These are phyloP conservation scores for Edolisoma coerulescens DNA, from an alignment of 2,113 vertebrate species.

Conservation along the genomic window DNA sequence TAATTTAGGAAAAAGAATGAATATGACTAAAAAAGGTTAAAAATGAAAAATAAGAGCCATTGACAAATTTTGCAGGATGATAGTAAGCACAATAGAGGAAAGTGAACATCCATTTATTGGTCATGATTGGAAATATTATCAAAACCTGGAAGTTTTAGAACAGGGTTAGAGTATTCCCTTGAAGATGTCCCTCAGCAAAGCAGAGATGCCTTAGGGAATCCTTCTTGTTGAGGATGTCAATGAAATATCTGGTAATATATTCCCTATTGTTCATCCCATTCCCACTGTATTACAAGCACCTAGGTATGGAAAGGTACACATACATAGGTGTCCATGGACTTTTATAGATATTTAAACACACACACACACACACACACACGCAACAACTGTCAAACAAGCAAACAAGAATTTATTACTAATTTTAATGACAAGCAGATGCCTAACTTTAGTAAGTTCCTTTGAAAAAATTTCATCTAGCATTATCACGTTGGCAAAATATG, in stretches of 20 bases:
- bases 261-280: not conserved
- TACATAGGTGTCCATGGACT: accelerated
- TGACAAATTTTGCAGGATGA: not conserved
- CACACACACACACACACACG: not conserved
- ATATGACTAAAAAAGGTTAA: not conserved
- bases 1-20: not conserved
- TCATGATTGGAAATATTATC: not conserved
- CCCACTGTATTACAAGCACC: not conserved
- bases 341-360: not conserved
- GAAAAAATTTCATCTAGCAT: not conserved
- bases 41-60: not conserved
- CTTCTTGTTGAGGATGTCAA: not conserved
- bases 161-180: not conserved
- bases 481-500: not conserved
- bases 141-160: not conserved
- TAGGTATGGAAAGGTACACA: not conserved
- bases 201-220: not conserved
- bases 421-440: not conserved
- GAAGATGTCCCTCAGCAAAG: not conserved
- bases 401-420: not conserved
- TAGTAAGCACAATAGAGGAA: not conserved
- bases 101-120: not conserved
- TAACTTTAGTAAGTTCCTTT: not conserved
- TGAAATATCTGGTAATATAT: not conserved
- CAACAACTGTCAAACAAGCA: not conserved